Base-by-base conservation (phyloP, 2,888 invertebrate species). In the Melitaea athalia region DNA sequence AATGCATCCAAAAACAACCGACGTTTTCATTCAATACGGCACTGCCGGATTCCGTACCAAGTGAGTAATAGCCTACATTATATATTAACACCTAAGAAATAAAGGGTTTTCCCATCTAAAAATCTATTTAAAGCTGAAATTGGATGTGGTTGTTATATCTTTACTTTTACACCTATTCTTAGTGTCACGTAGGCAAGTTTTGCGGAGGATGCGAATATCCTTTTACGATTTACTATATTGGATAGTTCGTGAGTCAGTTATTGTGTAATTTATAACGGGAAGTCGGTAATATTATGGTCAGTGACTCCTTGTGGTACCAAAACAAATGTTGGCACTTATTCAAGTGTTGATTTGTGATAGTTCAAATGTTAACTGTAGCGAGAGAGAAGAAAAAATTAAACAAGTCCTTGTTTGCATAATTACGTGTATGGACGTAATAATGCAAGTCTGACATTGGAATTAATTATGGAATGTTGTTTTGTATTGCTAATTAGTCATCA, bases 21-120 rank as follows among this genome's bases (percentile, higher is more conserved):
- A 94, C 78, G 93, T 94, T 75, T 93, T 93, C 81, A 95, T 97
- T 78, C 94, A 96, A 87, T 97, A 97, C 92, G 97, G 97, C 77
- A 97, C 97, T 71, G 96, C 97, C 77, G 97, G 97, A 82, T 97
- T 97, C 86, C 94, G 97, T 80, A 95, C 95, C 80, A 96, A 95
- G 96, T 96, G 89, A 94, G 94, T 92, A 79, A 77, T 57, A 15
- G 42, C 76, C 74, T 79, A 75, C 75, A 69, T 76, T 53, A 69
- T 71, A 59, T 67, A 60, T 60, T 55, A 43, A 69, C 64, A 70
- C 68, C 60, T 72, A 69, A 53, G 67, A 66, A 70, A 73, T 70
- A 72, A 68, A 70, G 31, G 63, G 62, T 64, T 73, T 71, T 57
- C 62, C 47, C 65, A 47, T 63, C 17, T 59, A 38, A 38, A 15